Evolutionary conservation across 2,113 vertebrate genomes (phyloP), one percentile per base, ranked within the genome.

Genomic region (Tachysurus vachellii): DNA sequence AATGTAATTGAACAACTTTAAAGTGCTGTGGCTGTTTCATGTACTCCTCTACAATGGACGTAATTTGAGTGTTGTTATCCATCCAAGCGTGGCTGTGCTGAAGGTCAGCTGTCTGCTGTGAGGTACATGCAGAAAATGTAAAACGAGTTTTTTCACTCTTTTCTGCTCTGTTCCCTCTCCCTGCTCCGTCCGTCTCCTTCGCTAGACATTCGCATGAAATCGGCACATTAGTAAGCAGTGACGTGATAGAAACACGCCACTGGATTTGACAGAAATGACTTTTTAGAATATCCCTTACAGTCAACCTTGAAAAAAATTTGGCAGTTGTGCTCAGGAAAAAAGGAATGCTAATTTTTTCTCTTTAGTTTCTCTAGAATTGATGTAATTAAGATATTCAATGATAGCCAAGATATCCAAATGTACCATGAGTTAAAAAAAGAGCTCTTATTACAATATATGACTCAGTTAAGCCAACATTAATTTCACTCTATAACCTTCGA

Each of bases 1-100:
- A 91, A 94, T 94, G 90, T 94, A 94, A 94, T 93, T 94, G 92
- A 94, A 94, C 91, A 92, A 93, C 93, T 94, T 94, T 91, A 93
- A 94, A 94, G 94, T 89, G 44, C 16, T 87, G 73, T 91, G 90
- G 79, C 77, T 90, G 91, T 93, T 92, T 93, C 91, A 93, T 93
- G 93, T 93, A 89, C 89, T 93, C 86, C 85, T 92, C 85, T 93
- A 92, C 89, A 93, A 92, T 79, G 87, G 89, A 91, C 80, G 88
- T 93, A 90, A 93, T 93, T 91, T 89, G 66, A 83, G 90, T 62
- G 84, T 85, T 86, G 91, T 92, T 92, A 90, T 87, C 89, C 91
- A 91, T 84, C 90, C 88, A 57, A 94, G 93, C 92, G 79, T 93
- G 89, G 89, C 94, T 90, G 87, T 57, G 83, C 89, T 94, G 93